These are phyloP conservation scores for Hyperoplus lanceolatus DNA, from an alignment of 2,797 vertebrate species.

Conservation along the genomic window DNA sequence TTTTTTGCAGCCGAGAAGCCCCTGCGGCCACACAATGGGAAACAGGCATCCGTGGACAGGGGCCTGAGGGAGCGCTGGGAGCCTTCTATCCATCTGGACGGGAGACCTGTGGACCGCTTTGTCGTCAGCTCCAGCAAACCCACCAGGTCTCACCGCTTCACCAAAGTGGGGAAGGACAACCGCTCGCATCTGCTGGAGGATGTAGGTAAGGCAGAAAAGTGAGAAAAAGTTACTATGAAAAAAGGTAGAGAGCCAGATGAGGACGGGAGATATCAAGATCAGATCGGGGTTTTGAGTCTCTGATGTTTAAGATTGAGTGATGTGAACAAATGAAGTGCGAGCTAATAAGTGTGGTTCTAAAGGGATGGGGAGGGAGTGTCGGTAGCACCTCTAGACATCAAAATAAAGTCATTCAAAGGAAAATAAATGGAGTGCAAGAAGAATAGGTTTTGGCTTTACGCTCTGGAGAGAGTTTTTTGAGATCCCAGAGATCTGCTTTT, in stretches of 20 bases:
- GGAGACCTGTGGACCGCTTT: slow-evolving; percentile 84
- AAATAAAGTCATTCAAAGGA: slow-evolving; percentile 22
- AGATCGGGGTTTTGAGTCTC: background rate
- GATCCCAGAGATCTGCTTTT: slow-evolving; percentile 81
- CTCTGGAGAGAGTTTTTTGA: slow-evolving; percentile 77
- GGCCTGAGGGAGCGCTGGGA: slow-evolving; percentile 87
- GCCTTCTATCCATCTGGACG: slow-evolving; percentile 82
- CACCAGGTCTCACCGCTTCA: slow-evolving; percentile 83
- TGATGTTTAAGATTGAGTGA: slow-evolving; percentile 2
- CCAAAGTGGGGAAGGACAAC: slow-evolving; percentile 80
- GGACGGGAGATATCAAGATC: slow-evolving; percentile 8
- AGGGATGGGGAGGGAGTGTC: background rate
- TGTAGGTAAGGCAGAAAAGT: slow-evolving; percentile 82
- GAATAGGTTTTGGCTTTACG: slow-evolving; percentile 50
- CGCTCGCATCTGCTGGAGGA: slow-evolving; percentile 83
- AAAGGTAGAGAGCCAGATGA: slow-evolving; percentile 5
- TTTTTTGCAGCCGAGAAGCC: slow-evolving; percentile 81
- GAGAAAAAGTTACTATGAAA: background rate
- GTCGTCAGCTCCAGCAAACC: slow-evolving; percentile 87
- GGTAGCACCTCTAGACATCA: slow-evolving; percentile 18
- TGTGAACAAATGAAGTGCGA: background rate
- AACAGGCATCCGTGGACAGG: slow-evolving; percentile 81
- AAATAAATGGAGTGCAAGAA: slow-evolving; percentile 57
- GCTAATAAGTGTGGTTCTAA: slow-evolving; percentile 31
- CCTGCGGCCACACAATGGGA: slow-evolving; percentile 83